Evolutionary conservation across 2,888 invertebrate genomes (phyloP), one percentile per base, ranked within the genome.

Genomic region (Chloromyia formosa): DNA sequence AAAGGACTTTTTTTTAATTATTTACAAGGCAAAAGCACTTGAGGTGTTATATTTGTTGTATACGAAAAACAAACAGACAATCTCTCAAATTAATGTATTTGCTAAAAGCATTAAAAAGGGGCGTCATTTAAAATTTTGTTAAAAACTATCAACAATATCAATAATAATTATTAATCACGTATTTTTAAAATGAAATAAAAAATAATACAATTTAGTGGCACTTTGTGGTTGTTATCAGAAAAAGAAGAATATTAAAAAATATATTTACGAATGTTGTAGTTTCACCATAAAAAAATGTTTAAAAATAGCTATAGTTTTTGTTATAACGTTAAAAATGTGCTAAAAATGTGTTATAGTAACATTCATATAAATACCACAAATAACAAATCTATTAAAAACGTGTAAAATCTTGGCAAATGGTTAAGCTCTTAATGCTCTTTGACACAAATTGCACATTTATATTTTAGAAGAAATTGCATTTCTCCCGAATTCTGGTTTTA

Each of bases 171-270:
- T 54, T 35, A 69, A 54, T 40, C 20, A 54, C 20, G n/a, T 42
- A 54, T 27, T 5, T 49, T 53, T 10, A 16, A 35, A 35, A 53
- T 23, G 22, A 35, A 35, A 35, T 10, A 27, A 27, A 22, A 54
- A 20, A 53, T 14, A 20, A 23, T 20, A 58, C 56, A 68, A 49
- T 56, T 54, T 62, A 35, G 69, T 74, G 76, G 76, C 76, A 76
- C 76, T 76, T 76, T 69, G 75, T 74, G 76, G 71, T 71, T 76
- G 14, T 53, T 56, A 54, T 40, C 40, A 22, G 4, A 62, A 62
- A 64, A 64, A 64, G 40, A 40, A 64, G n/a, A 42, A 64, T 61
- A 14, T 16, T 61, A 12, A 1, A 58, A 61, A 27, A 61, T 20
- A 56, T 56, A n/a, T n/a, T n/a, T n/a, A 22, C 53, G 56, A 56